Evolutionary conservation across 2,113 vertebrate genomes (phyloP).

Genomic region (Rhinogobius similis): DNA sequence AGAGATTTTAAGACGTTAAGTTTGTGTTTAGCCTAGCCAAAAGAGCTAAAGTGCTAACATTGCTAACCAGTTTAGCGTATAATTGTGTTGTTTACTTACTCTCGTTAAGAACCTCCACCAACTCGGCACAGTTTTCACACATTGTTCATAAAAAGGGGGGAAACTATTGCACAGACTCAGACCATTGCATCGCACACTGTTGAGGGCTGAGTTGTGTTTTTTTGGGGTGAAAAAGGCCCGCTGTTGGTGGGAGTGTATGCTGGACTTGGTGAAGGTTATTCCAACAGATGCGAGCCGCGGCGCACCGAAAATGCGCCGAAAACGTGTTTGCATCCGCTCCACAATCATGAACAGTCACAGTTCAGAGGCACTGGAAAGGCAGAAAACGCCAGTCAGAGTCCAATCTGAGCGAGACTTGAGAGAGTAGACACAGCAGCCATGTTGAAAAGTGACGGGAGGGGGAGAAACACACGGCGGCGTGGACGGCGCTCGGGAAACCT

Average conservation of each 20-base stretch:
- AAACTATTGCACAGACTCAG: constrained; percentile 73
- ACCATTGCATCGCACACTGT: constrained; percentile 81
- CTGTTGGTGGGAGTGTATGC: constrained; percentile 48
- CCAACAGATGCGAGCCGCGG: constrained; percentile 58
- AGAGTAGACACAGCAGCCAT: constrained; percentile 80
- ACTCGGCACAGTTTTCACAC: constrained; percentile 99
- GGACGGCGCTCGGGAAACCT: constrained; percentile 54
- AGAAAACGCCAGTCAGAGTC: constrained; percentile 70
- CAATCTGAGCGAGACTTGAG: constrained; percentile 74
- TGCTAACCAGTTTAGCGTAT: constrained; percentile 5
- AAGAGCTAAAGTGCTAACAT: constrained; percentile 50
- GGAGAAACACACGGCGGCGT: constrained; percentile 36
- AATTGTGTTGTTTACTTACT: constrained; percentile 82
- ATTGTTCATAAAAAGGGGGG: constrained; percentile 87
- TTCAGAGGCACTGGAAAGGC: constrained; percentile 57
- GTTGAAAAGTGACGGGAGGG: constrained; percentile 69
- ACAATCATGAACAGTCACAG: constrained; percentile 43
- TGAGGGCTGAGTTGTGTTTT: constrained; percentile 75
- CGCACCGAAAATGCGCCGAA: constrained; percentile 22
- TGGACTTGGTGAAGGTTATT: constrained; percentile 65
- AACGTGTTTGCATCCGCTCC: constrained; percentile 53
- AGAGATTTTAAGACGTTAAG: constrained; percentile 30
- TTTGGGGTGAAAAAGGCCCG: constrained; percentile 61
- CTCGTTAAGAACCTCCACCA: constrained; percentile 98
- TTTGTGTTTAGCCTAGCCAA: constrained; percentile 44